Evolutionary conservation across 2,113 vertebrate genomes (phyloP), one percentile per base, ranked within the genome.

Genomic region (Penelope pileata): DNA sequence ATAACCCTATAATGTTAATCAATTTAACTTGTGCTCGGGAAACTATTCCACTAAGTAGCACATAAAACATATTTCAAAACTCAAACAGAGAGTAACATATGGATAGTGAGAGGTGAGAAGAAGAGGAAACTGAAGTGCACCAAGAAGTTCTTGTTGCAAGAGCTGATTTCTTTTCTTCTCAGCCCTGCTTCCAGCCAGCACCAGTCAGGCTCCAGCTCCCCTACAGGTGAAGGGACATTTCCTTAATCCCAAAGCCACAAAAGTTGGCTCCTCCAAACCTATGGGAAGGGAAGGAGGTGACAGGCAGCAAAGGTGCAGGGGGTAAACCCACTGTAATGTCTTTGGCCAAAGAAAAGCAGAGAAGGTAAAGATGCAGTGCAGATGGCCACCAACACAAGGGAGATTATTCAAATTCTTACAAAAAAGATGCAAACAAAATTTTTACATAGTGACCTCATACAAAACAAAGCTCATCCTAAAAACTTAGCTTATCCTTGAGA

Each of bases 41-140:
- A 73, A 79, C 36, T 0, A 76, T 62, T 54, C 68, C 83, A 86
- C 45, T 26, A 90, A 83, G 76, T 56, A 88, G 72, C 79, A 94
- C 43, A 68, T 6, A 43, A 24, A 80, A 8, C 10, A 47, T 24
- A 69, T 90, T 63, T 83, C 68, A 80, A 93, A 72, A 80, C 34
- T 68, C 82, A 58, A 60, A 30, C 54, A 91, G 79, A 91, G 88
- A 86, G 32, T 34, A 91, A 80, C 36, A 16, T 74, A 53, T 24
- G 66, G 86, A 50, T 5, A 91, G 69, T 38, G 47, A 83, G 92
- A 88, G 48, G 88, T 92, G 62, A 86, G 77, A 89, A 86, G 76
- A 79, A 77, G 87, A 86, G 85, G 92, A 85, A 96, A 76, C 72
- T 66, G 85, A 96, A 91, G 64, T 10, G 73, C 10, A 69, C 80